Conservation (phyloP, 2,888 invertebrate genomes). For the Melanotus villosus region DNA sequence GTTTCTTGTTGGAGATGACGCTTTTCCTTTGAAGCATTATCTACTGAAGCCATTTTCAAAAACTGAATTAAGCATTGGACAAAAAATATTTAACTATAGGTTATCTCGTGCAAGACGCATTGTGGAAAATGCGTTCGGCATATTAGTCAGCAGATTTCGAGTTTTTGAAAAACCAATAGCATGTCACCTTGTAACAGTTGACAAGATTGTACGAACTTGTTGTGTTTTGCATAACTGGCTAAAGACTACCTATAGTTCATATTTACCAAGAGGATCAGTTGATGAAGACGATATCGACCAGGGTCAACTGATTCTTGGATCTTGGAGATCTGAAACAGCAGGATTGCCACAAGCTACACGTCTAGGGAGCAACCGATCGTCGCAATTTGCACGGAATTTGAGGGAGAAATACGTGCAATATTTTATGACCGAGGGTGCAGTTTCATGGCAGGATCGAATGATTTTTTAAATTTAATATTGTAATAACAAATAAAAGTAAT, state of each 20-base stretch:
- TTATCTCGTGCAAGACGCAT: too few species aligned
- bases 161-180: constrained; percentile 36
- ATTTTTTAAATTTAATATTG: constrained; percentile 41
- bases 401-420: constrained; percentile 47
- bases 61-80: constrained; percentile 24
- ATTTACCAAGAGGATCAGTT: constrained; percentile 40
- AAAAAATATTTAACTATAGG: constrained; percentile 50
- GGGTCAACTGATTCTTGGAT: constrained; percentile 40
- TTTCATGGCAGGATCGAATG: constrained; percentile 51
- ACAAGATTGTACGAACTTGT: constrained; percentile 48
- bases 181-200: constrained; percentile 5
- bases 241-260: constrained; percentile 23
- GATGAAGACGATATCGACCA: constrained; percentile 42
- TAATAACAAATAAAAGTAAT: too few species aligned
- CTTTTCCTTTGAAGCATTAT: too few species aligned
- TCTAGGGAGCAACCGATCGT: constrained; percentile 30
- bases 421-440: constrained; percentile 47
- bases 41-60: background rate
- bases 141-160: constrained; percentile 47
- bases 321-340: constrained; percentile 39
- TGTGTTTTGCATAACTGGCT: too few species aligned
- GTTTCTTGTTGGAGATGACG: background rate
- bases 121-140: too few species aligned
- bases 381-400: constrained; percentile 45
- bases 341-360: background rate